Evolutionary conservation across 1,140 invertebrate genomes (phyloP), one percentile per base, ranked within the genome.

Genomic region (Ericerus pela): DNA sequence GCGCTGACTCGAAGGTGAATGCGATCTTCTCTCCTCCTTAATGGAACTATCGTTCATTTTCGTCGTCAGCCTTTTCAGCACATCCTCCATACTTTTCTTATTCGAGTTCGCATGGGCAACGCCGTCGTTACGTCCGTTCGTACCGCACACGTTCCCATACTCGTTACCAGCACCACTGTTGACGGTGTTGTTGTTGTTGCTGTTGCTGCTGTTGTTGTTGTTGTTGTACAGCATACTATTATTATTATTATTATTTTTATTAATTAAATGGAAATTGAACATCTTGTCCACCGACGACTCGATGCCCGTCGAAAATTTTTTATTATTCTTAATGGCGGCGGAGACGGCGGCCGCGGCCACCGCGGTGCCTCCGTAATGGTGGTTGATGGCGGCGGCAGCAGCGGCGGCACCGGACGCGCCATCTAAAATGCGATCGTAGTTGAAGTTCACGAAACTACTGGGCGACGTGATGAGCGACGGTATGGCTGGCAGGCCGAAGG

Each of bases 21-120:
- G 77, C 62, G 78, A 74, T 59, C 76, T 78, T 59, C 67, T 51
- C 58, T 79, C 77, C 65, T 80, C 78, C 62, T 76, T 78, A 41
- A 22, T 20, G 2, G 41, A 22, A 14, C 14, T 80, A 65, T 74
- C 79, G 67, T 81, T 80, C 74, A 84, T 84, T 69, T 86, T 88
- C 55, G 82, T 84, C 51, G 83, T 85, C 61, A 88, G 72, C 66
- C 81, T 75, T 68, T 86, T 86, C n/a, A 88, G 72, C 6, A 88
- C 84, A 72, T 88, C 82, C 72, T 88, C 84, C 83, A 88, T 86
- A 16, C 82, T 82, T 63, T 81, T 67, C 82, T 77, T 56, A 26
- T 56, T 58, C 20, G 41, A 47, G 26, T 20, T 47, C 4, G 16
- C 26, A 59, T 55, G 58, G 41, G 11, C 12, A 16, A 10, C 26